Evolutionary conservation across 2,113 vertebrate species (phyloP), one percentile per base, ranked within the genome.

Genomic region (rabbit (Oryctolagus cuniculus)): DNA sequence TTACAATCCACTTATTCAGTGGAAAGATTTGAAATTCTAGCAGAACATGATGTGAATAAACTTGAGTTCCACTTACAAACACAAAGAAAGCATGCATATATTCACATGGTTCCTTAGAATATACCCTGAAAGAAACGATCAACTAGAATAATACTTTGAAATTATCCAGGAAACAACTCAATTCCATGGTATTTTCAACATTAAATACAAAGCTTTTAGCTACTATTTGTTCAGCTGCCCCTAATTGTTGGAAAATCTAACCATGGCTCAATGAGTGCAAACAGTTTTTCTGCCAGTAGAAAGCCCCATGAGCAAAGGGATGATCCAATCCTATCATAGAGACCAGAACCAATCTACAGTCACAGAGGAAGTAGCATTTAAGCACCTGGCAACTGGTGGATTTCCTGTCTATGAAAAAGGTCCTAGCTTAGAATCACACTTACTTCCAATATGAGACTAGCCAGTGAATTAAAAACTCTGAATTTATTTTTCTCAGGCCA

Each of bases 191-290:
- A 72, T 88, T 93, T 96, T 94, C 55, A 85, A 15, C 81, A 44
- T 49, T 78, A 85, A 89, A 85, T 93, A 82, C 29, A 90, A 63
- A 92, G 69, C 17, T 44, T 87, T 95, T 75, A 85, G 63, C 34
- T 81, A 6, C 29, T 82, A 36, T 96, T 96, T 85, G 63, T 84
- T 93, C 85, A 96, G 73, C 90, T 96, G 67, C 29, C 31, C 38
- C 36, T 93, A 93, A 95, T 79, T 96, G 77, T 64, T 84, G 87
- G 95, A 90, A 91, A 94, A 92, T 67, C 63, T 93, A 49, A 94
- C 19, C 87, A 64, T 74, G 63, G 34, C 49, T 95, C 81, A 92
- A 10, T 92, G 87, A 93, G 53, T 84, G 51, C 73, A 93, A 90
- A 69, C 12, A 72, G 72, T 97, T 98, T 97, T 21, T 86, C 89